A percentile compares a stretch with the other conserved stretches of the same genome.
Evolutionary conservation across 2,113 vertebrate genomes (phyloP).

Genomic region (Desmodus rotundus): DNA sequence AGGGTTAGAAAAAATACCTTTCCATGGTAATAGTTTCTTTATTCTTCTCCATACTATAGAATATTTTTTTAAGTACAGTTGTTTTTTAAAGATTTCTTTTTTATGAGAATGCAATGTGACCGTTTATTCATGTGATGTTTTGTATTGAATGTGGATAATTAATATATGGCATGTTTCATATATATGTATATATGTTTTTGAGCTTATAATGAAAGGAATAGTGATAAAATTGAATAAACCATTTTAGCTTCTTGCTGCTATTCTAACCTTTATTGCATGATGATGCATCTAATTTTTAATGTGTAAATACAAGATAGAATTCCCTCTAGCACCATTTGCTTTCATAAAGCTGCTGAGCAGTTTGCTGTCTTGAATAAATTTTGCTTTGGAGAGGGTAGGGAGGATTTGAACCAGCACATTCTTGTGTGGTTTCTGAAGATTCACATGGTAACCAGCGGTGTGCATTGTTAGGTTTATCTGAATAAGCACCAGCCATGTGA

Average conservation of each 20-base stretch:
- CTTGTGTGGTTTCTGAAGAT: slow-evolving; percentile 96
- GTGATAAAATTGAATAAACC: slow-evolving; percentile 59
- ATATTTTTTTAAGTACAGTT: not conserved
- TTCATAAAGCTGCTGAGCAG: slow-evolving; percentile 86
- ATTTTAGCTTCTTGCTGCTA: slow-evolving; percentile 57
- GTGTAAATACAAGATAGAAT: slow-evolving; percentile 84
- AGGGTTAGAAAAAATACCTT: slow-evolving; percentile 9
- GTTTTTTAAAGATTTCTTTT: not conserved
- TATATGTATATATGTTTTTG: slow-evolving; percentile 40
- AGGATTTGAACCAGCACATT: slow-evolving; percentile 98
- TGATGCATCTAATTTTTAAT: slow-evolving; percentile 85
- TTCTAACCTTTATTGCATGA: slow-evolving; percentile 75
- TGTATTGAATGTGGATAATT: slow-evolving; percentile 23
- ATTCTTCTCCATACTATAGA: not conserved
- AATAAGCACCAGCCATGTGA: slow-evolving; percentile 95
- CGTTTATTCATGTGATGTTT: slow-evolving; percentile 19
- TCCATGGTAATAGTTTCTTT: not conserved
- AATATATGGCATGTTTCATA: slow-evolving; percentile 24
- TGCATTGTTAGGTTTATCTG: slow-evolving; percentile 96
- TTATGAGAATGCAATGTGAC: not conserved
- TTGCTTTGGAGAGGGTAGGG: slow-evolving; percentile 85
- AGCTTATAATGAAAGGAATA: slow-evolving; percentile 54
- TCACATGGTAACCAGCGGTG: slow-evolving; percentile 97
- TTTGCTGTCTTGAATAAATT: slow-evolving; percentile 96
- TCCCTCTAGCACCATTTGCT: slow-evolving; percentile 83